Evolutionary conservation across 2,888 invertebrate genomes (phyloP).

Genomic region (Caenorhabditis angaria): DNA sequence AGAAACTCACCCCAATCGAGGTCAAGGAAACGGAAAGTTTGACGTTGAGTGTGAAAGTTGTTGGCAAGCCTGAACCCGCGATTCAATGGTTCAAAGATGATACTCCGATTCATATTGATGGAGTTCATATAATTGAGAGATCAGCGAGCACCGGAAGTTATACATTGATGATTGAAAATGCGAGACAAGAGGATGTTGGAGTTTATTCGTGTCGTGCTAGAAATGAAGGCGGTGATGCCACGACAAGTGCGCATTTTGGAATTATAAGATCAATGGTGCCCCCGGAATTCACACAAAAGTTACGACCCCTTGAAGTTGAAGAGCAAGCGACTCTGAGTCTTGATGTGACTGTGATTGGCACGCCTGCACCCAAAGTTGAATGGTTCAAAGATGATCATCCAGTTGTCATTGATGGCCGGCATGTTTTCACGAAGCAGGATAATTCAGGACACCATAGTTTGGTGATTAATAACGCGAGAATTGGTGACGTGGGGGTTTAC

Average conservation of each 20-base stretch:
- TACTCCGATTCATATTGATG: constrained; percentile 59
- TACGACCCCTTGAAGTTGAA: constrained; percentile 83
- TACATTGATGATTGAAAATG: constrained; percentile 49
- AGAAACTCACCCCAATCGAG: constrained; percentile 80
- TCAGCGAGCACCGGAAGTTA: constrained; percentile 77
- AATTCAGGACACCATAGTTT: constrained; percentile 77
- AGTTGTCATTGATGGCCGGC: constrained; percentile 75
- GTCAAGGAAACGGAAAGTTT: constrained; percentile 80
- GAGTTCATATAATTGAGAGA: constrained; percentile 74
- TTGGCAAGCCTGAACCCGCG: constrained; percentile 76
- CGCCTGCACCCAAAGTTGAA: constrained; percentile 80
- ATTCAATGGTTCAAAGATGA: constrained; percentile 91
- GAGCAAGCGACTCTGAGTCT: constrained; percentile 75
- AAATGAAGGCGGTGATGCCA: constrained; percentile 56
- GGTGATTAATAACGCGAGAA: constrained; percentile 48
- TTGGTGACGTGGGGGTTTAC: constrained; percentile 56
- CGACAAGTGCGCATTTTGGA: constrained; percentile 68
- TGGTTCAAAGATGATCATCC: constrained; percentile 85
- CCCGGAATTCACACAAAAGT: constrained; percentile 82
- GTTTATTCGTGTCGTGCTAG: constrained; percentile 52
- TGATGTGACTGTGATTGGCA: constrained; percentile 45
- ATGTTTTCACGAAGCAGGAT: constrained; percentile 51
- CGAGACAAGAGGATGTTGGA: constrained; percentile 48
- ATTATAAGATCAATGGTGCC: constrained; percentile 70
- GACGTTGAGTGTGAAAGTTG: constrained; percentile 40